Base-by-base conservation (phyloP, 2,888 invertebrate species). In the Lepidocyrtinus sp. region DNA sequence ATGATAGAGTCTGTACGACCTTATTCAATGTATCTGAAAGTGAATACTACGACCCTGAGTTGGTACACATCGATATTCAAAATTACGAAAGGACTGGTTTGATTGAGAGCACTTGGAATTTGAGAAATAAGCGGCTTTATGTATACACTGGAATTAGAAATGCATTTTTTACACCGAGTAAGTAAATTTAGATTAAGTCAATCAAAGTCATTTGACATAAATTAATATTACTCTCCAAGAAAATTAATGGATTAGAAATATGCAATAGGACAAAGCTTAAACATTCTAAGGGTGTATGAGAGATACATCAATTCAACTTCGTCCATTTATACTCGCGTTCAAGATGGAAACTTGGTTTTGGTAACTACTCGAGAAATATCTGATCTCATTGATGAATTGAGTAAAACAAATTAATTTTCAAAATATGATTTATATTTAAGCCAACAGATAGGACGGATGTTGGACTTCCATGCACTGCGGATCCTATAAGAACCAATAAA, bases 1-100 rank as follows among this genome's bases (percentile, higher is more conserved):
- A 87, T 61, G 86, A 87, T 67, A 75, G 82, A 27, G 85, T 81
- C 1, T 87, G 86, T 65, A 87, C 86, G 0, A 78, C 75, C 1
- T 24, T 82, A 15, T 69, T 81, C 1, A 50, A 77, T 0, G 5
- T 22, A 25, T 75, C 79, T 26, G 55, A 55, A 12, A 45, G 62
- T 12, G 19, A 36, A 24, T 59, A 76, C 2, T 85, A 84, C 24
- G 62, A 85, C 69, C 83, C 84, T 9, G 59, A 84, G 1, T 59
- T 69, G 7, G 85, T 84, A 1, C 45, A 84, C 7, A 73, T 73
- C 17, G 85, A 86, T 55, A 84, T 87, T 21, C 64, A 81, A 65
- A 26, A 64, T 7, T 86, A 85, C 64, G 74, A 77, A 9, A 72
- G 71, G n/a, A 62, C 79, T 25, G 74, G 83, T 1, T 63, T 86